A percentile compares a stretch with the other conserved stretches of the same genome.
These are phyloP conservation scores for Limonius californicus DNA, from an alignment of 1,140 invertebrate species.

Conservation along the genomic window DNA sequence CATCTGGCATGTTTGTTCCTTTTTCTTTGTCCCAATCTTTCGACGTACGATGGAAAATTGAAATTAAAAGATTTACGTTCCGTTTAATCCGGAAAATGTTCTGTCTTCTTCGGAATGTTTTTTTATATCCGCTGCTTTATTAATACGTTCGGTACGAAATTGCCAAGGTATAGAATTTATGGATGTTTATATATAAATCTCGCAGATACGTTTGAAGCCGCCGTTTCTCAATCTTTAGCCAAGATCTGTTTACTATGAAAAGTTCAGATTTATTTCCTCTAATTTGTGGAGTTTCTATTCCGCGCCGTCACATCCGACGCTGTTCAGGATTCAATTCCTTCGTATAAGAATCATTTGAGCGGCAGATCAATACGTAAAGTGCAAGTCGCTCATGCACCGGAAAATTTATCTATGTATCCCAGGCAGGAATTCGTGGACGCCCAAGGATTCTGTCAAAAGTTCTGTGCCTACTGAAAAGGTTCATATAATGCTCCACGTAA, in stretches of 20 bases:
- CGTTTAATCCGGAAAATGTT: background rate
- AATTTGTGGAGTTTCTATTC: no score
- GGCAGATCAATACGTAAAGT: constrained; percentile 14
- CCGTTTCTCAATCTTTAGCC: no score
- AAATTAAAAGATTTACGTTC: background rate
- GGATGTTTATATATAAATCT: no score
- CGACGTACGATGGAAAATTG: background rate
- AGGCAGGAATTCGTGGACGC: constrained; percentile 14
- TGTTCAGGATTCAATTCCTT: no score
- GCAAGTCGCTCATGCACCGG: constrained; percentile 17
- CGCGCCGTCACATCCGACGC: no score
- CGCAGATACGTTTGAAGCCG: no score
- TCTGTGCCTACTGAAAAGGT: background rate
- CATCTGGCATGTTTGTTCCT: constrained; percentile 12
- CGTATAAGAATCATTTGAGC: no score
- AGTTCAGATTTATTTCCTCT: no score
- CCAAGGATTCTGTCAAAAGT: constrained; percentile 7
- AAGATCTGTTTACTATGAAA: no score
- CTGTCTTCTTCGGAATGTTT: background rate
- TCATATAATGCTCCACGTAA: background rate
- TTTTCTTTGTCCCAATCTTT: background rate
- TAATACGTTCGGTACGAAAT: no score
- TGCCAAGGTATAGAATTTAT: no score
- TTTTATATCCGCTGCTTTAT: background rate
- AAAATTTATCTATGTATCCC: constrained; percentile 18